These are phyloP conservation scores for Diglossa cyanea DNA, from an alignment of 2,797 vertebrate species.

Conservation along the genomic window DNA sequence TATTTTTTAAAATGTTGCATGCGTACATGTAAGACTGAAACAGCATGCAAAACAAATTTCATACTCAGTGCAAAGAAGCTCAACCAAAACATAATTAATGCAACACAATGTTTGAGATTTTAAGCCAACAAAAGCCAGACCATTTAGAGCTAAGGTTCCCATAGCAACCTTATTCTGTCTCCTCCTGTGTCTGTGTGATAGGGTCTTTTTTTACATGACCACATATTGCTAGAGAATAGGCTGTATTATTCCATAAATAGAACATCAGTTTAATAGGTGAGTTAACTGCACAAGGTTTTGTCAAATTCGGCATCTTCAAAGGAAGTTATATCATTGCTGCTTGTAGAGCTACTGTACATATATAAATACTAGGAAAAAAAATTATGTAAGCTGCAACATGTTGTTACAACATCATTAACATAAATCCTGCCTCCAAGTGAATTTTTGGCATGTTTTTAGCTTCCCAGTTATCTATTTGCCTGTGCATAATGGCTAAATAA, in stretches of 20 bases:
- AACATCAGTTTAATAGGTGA: constrained; percentile 29
- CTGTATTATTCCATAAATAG: constrained; percentile 50
- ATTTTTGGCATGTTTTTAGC: neutral
- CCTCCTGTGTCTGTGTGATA: constrained; percentile 59
- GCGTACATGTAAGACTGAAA: neutral
- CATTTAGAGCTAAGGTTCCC: constrained; percentile 65
- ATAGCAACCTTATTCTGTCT: constrained; percentile 58
- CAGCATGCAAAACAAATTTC: neutral
- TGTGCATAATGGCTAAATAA: neutral
- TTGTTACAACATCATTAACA: neutral
- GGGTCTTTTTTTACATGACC: constrained; percentile 46
- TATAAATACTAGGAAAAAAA: neutral
- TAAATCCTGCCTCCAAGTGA: neutral
- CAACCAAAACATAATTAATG: constrained; percentile 42
- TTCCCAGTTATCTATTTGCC: neutral
- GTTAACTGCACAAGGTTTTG: constrained; percentile 12
- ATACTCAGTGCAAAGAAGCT: constrained; percentile 9
- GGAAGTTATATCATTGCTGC: neutral
- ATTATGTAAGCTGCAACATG: neutral
- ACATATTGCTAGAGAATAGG: constrained; percentile 52
- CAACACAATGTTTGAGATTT: constrained; percentile 59
- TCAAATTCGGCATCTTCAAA: neutral
- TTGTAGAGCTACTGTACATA: neutral
- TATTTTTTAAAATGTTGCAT: neutral
- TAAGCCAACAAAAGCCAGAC: constrained; percentile 52